phyloP scores from a whole-genome alignment of 2,888 invertebrate species.

The Sepiola atlantica region DNA sequence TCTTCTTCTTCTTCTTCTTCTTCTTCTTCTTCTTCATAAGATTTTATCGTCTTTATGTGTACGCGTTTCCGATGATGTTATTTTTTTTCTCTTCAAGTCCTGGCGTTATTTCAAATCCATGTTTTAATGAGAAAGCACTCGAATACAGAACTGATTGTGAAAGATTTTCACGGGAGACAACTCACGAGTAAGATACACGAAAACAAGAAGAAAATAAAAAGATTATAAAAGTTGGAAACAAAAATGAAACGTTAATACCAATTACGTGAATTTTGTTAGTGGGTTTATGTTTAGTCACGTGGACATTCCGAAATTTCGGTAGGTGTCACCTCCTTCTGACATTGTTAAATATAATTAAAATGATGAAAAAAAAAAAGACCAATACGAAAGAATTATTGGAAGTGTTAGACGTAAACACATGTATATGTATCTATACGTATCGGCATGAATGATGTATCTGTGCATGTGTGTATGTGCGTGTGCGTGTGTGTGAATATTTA shows the following conservation, averaged over 20 bases:
- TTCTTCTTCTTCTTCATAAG: background rate
- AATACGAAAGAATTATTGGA: background rate
- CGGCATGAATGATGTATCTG: background rate
- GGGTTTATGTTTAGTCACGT: background rate
- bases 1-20: background rate
- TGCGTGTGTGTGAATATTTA: background rate
- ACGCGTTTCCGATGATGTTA: background rate
- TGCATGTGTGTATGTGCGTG: background rate
- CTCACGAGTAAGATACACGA: background rate
- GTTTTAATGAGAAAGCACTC: too few relatives aligned
- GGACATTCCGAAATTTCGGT: constrained; percentile 13
- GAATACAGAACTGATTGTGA: too few relatives aligned
- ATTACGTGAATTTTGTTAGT: background rate
- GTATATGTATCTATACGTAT: background rate
- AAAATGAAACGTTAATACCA: background rate
- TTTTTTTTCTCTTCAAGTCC: background rate
- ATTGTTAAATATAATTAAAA: background rate
- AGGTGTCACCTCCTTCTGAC: background rate
- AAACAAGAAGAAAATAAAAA: background rate
- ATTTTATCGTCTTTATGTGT: too few relatives aligned
- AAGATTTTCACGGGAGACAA: too few relatives aligned
- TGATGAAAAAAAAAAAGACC: background rate
- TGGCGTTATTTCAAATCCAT: too few relatives aligned
- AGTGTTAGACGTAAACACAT: background rate
- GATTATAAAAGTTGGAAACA: background rate